Conservation (phyloP, 2,888 invertebrate genomes). For the Heliconius erato region DNA sequence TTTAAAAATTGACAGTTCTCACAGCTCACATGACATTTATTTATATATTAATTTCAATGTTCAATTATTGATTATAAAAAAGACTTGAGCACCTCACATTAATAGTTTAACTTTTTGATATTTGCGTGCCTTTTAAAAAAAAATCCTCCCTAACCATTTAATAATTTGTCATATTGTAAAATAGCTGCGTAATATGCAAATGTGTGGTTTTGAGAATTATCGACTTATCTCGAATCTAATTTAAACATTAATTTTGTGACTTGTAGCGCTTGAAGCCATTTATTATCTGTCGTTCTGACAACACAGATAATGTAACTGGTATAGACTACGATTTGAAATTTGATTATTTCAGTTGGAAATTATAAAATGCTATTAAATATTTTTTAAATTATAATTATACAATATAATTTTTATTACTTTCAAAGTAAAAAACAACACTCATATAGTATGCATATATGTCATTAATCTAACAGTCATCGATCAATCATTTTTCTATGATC, state of each 20-base stretch:
- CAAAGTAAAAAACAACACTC: not conserved
- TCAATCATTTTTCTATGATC: constrained; percentile 23
- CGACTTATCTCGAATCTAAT: constrained; percentile 45
- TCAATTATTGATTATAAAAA: constrained; percentile 12
- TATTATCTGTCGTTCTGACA: constrained; percentile 43
- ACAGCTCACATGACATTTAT: not conserved
- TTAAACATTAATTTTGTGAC: constrained; percentile 45
- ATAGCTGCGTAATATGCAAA: constrained; percentile 38
- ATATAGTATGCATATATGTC: not conserved
- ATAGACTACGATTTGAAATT: constrained; percentile 38
- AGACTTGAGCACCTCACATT: not conserved
- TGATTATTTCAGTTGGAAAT: constrained; percentile 32
- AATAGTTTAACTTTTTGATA: constrained; percentile 4
- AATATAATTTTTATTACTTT: constrained; percentile 6
- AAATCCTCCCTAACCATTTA: constrained; percentile 7
- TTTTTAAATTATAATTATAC: not conserved
- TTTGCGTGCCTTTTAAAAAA: constrained; percentile 19
- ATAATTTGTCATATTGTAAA: constrained; percentile 37
- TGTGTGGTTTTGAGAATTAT: constrained; percentile 43
- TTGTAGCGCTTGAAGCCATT: constrained; percentile 42
- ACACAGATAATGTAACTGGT: constrained; percentile 41
- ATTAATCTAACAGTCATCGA: constrained; percentile 24
- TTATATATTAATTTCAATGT: constrained; percentile 5
- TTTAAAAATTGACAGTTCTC: not conserved
- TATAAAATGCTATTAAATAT: constrained; percentile 28